Base-by-base conservation (phyloP, 2,888 invertebrate genomes). In the Papilio protenor region DNA sequence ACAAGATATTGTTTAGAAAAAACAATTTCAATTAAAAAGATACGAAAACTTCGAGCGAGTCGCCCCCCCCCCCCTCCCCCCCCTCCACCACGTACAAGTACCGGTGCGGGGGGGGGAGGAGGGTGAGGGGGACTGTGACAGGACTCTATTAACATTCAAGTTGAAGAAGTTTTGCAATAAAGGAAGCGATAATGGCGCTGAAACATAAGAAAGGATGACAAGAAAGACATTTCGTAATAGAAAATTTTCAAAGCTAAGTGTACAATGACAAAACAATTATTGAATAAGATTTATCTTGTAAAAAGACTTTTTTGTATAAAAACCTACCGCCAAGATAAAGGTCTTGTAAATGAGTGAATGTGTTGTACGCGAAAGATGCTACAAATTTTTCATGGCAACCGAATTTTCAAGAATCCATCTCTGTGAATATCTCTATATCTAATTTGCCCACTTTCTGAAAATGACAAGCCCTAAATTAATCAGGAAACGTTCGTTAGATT, bases 161-260 rank as follows among this genome's bases (percentile, higher is more conserved):
- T 64, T 64, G 61, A 33, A 64, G 61, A 64, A 64, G 61, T 64
- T 64, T 64, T 33, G 61, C 61, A 64, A 64, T 64, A 64, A 64
- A 64, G 61, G 61, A 64, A 64, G 61, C 33, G 61, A 64, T 33
- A 33, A 64, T 64, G 61, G 61, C 61, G 33, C 33, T 18, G 16
- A 16, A 33, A 64, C 61, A 64, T 33, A 64, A 64, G 61, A 14
- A 12, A 11, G 23, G 27, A 27, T 23, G 23, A 27, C 59, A 21
- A 59, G 12, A 23, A 59, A 12, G 23, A 12, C 12, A 59, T 23
- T 59, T 59, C 23, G 23, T 59, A 27, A 55, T 23, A 10, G 14
- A 27, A 59, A 27, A 59, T 27, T 14, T 23, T 23, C 5, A 23
- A 59, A 59, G 12, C 23, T 59, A n/a, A n/a, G 21, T 21, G n/a